Evolutionary conservation across 2,113 vertebrate species (phyloP), one percentile per base, ranked within the genome.

Genomic region (Cryptotis parvus): DNA sequence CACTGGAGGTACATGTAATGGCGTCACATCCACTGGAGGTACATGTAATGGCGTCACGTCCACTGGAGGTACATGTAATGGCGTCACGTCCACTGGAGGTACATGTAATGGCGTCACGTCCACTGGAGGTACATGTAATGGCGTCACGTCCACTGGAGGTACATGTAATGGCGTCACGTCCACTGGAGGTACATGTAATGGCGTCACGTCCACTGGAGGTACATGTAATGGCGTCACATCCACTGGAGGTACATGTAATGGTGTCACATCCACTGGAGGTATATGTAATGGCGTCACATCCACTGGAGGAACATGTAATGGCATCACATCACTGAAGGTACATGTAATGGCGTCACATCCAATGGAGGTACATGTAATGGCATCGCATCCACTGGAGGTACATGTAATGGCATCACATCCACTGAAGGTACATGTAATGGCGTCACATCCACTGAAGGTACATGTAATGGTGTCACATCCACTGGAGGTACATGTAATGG

Each of bases 1-100:
- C 49, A 84, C 49, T 4, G n/a, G 89, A 91, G 94, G 95, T 94
- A 49, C 45, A 49, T 49, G 45, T 49, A 49, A 49, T 49, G 45
- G 45, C 45, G 14, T 49, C 45, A 49, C 45, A 49, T 12, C 45
- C 14, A 49, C 10, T 14, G 45, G 45, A 49, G 45, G 45, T 49
- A n/a, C n/a, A n/a, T n/a, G 89, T 74, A 78, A 80, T 77, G 68
- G 72, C 70, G 31, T 55, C 35, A 33, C 84, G 93, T 16, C 72
- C 49, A 84, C 49, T 4, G n/a, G 89, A 91, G 94, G 95, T 94
- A 49, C 45, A 49, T 49, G 45, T 49, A 49, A 49, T 49, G 45
- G 45, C 45, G 14, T 49, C 45, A 49, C 45, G 14, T 12, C 45
- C 14, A 49, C 10, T 14, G 45, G 45, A 49, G 45, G 45, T 49